These are phyloP conservation scores for Psittacara wagleri DNA, from an alignment of 2,113 vertebrate genomes.

Conservation along the genomic window DNA sequence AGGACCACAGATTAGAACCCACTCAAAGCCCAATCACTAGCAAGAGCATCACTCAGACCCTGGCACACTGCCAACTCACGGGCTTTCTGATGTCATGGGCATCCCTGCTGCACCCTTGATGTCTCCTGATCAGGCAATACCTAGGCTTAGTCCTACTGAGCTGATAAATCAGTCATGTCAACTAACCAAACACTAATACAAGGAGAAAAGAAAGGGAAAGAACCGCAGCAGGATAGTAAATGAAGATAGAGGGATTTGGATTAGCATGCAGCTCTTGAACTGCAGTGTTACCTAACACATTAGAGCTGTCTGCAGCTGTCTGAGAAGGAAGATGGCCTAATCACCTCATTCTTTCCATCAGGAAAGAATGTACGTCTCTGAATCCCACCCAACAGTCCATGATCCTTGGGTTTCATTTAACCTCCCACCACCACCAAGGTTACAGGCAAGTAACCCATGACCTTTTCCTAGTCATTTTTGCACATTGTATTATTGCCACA, in stretches of 20 bases:
- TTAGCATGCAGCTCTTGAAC: background rate
- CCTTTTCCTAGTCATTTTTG: background rate
- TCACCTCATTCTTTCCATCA: background rate
- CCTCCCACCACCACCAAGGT: background rate
- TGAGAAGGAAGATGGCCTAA: background rate
- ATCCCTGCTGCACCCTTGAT: accelerated
- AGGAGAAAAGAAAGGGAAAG: background rate
- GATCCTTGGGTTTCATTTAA: background rate
- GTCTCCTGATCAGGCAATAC: background rate
- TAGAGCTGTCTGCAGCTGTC: background rate
- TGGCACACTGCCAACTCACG: accelerated
- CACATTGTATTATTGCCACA: accelerated
- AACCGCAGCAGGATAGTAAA: background rate
- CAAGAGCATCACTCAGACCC: background rate
- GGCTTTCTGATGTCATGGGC: background rate
- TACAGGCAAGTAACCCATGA: background rate
- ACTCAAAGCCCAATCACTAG: background rate
- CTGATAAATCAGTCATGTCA: background rate
- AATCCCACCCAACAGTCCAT: background rate
- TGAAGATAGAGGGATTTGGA: background rate
- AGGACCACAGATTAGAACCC: background rate
- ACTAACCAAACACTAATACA: background rate
- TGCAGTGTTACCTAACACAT: background rate
- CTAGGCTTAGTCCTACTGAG: background rate
- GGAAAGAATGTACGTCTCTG: background rate